Evolutionary conservation across 2,113 vertebrate genomes (phyloP).

Genomic region (Hippocampus zosterae): DNA sequence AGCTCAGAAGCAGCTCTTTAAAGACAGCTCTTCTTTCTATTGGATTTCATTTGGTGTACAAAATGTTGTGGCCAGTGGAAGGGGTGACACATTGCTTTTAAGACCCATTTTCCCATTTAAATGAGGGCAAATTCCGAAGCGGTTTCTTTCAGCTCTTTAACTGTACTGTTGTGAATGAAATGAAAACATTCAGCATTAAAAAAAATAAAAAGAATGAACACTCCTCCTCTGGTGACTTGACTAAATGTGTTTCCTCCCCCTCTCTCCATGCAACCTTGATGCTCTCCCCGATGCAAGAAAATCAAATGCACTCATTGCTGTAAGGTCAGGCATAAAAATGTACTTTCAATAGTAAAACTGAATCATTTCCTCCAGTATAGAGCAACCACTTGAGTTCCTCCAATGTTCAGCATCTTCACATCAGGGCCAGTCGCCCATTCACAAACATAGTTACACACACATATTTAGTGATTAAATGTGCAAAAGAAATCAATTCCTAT

Average conservation of each 20-base stretch:
- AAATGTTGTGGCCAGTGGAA: neutral
- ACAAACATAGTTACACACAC: neutral
- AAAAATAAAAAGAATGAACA: neutral
- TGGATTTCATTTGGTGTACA: neutral
- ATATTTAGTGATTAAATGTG: neutral
- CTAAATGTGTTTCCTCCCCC: neutral
- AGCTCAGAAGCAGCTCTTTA: neutral
- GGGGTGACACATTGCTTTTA: neutral
- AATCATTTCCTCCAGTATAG: neutral
- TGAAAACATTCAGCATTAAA: neutral
- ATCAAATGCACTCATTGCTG: neutral
- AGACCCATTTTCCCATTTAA: neutral
- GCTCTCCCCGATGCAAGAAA: neutral
- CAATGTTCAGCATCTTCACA: slow-evolving; percentile 11
- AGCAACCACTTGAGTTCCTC: slow-evolving; percentile 15
- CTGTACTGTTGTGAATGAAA: neutral
- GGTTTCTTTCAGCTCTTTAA: neutral
- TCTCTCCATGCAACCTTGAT: neutral
- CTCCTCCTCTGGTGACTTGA: slow-evolving; percentile 9
- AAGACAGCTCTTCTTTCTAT: neutral
- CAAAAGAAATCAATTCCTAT: neutral
- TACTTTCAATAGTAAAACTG: slow-evolving; percentile 18
- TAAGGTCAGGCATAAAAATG: neutral
- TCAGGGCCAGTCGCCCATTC: slow-evolving; percentile 6
- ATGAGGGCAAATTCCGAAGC: neutral